Percentiles rank a stretch among this genome's conserved stretches.
These are phyloP conservation scores for Drosophila fungiperda DNA, from an alignment of 2,888 invertebrate species.

Conservation along the genomic window DNA sequence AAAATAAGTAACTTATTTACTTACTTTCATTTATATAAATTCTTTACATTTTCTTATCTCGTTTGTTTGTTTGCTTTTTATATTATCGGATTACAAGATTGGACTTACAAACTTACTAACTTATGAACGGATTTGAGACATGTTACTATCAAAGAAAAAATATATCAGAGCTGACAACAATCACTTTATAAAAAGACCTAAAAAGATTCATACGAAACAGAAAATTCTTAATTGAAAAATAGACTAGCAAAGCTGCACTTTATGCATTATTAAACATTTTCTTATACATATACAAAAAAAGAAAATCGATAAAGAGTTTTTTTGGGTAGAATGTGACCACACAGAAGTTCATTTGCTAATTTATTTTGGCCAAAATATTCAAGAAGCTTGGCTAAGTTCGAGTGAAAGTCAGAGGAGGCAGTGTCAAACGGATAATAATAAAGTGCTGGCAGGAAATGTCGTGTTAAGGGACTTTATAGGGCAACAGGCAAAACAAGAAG, in stretches of 20 bases:
- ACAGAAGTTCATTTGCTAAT: constrained; percentile 54
- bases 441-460: constrained; percentile 46
- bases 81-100: too few species aligned
- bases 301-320: background rate
- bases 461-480: constrained; percentile 13
- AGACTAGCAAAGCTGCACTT: background rate
- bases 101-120: too few species aligned
- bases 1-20: background rate
- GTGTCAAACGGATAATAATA: constrained; percentile 65
- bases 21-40: background rate
- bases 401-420: constrained; percentile 18
- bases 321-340: background rate
- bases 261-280: background rate
- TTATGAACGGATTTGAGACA: background rate
- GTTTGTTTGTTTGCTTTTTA: too few species aligned
- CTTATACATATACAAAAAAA: too few species aligned
- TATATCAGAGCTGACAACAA: background rate
- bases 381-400: constrained; percentile 51
- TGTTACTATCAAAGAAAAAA: background rate
- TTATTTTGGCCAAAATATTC: constrained; percentile 66
- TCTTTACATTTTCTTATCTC: background rate
- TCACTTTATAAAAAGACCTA: background rate
- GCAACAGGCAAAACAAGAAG: constrained; percentile 41
- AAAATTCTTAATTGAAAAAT: background rate
- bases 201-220: background rate